These are phyloP conservation scores for Dasypus novemcinctus DNA, from an alignment of 2,113 vertebrate genomes.

Conservation along the genomic window DNA sequence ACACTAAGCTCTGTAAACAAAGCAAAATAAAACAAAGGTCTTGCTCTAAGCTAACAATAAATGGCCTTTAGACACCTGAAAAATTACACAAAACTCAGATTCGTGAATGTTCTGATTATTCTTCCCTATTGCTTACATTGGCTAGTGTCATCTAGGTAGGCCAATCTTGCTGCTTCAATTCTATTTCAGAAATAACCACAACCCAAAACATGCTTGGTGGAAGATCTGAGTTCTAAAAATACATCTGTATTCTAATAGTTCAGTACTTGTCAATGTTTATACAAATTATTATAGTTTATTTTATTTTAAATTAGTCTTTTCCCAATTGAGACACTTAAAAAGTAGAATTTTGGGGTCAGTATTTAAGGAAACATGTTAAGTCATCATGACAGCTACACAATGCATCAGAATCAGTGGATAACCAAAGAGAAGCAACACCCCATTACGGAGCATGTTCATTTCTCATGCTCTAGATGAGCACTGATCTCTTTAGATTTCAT, in stretches of 20 bases:
- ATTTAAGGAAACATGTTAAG: conserved; percentile 27
- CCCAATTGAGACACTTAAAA: background rate
- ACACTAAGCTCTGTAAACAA: conserved; percentile 9
- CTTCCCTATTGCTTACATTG: background rate
- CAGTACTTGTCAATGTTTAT: background rate
- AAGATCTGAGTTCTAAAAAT: conserved; percentile 25
- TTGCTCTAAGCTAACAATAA: conserved; percentile 22
- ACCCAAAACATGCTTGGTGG: background rate
- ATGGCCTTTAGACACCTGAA: background rate
- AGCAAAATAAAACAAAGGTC: background rate
- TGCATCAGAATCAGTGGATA: conserved; percentile 27
- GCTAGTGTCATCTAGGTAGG: background rate
- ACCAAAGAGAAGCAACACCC: background rate
- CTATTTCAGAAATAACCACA: conserved; percentile 11
- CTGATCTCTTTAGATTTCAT: conserved; percentile 12
- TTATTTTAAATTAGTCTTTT: conserved; percentile 5
- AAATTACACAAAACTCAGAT: background rate
- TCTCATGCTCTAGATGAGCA: conserved; percentile 17
- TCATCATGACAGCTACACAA: background rate
- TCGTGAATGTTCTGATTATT: background rate
- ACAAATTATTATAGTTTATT: conserved; percentile 38
- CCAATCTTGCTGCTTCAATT: background rate
- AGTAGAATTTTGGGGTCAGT: conserved; percentile 1
- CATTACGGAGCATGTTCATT: conserved; percentile 26
- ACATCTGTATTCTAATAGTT: conserved; percentile 10